Evolutionary conservation across 2,113 vertebrate species (phyloP).

Genomic region (Cricetomys ansorgei): DNA sequence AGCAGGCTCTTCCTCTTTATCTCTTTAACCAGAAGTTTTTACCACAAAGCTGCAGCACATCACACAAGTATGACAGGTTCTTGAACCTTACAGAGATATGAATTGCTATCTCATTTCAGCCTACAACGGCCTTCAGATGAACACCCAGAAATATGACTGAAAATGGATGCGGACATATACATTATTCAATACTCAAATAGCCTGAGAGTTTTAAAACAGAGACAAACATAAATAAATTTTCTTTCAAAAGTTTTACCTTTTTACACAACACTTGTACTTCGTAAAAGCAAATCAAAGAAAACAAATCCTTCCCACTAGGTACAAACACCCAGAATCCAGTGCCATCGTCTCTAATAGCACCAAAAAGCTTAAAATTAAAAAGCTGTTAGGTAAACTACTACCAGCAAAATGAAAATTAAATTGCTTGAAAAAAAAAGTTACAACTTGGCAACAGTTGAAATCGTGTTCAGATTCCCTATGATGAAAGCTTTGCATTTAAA

Average conservation of each 20-base stretch:
- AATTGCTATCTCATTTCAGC: not conserved
- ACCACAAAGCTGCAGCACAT: not conserved
- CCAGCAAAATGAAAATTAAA: slow-evolving; percentile 41
- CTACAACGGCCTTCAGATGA: not conserved
- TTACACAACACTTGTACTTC: not conserved
- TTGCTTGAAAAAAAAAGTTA: not conserved
- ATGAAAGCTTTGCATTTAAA: slow-evolving; percentile 8
- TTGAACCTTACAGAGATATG: not conserved
- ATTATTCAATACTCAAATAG: not conserved
- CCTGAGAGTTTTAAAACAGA: not conserved
- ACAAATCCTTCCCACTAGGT: not conserved
- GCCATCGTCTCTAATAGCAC: not conserved
- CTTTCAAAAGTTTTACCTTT: slow-evolving; percentile 44
- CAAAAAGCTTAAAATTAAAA: not conserved
- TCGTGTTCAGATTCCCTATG: not conserved
- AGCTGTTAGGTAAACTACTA: slow-evolving; percentile 13
- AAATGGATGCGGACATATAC: not conserved
- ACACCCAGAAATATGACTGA: not conserved
- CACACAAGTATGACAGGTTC: not conserved
- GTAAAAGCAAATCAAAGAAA: not conserved
- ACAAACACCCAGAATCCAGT: not conserved
- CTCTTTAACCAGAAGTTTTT: slow-evolving; percentile 32
- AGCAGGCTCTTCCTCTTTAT: slow-evolving; percentile 35
- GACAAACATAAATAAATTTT: slow-evolving; percentile 2
- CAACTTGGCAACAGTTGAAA: slow-evolving; percentile 25